Percentiles rank a stretch among this genome's conserved stretches.
phyloP scores from a whole-genome alignment of 2,113 vertebrate species.

The Nycticryphes semicollaris region DNA sequence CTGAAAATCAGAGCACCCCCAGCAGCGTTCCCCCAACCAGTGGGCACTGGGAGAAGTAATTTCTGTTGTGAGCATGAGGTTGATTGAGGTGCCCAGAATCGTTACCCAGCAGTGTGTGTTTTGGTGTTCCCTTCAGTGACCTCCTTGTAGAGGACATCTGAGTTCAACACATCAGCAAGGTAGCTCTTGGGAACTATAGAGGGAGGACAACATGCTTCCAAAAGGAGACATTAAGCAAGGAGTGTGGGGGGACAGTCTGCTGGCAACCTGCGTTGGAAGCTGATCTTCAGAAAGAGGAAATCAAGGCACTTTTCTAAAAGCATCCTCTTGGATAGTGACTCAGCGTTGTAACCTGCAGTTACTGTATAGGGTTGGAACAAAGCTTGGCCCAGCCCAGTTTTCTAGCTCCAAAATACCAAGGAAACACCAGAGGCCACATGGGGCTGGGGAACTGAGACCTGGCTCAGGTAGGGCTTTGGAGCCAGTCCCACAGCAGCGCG shows the following conservation, averaged over 20 bases:
- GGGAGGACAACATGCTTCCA: background rate
- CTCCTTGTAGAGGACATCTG: background rate
- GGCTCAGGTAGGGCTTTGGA: background rate
- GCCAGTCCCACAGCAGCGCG: rapidly evolving
- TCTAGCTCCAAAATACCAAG: background rate
- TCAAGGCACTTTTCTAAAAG: background rate
- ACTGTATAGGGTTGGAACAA: background rate
- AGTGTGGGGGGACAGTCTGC: background rate
- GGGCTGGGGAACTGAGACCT: background rate
- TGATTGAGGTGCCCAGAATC: background rate
- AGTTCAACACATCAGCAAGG: background rate
- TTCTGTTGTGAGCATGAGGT: no score
- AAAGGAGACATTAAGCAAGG: background rate
- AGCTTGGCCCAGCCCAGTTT: background rate
- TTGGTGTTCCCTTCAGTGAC: background rate
- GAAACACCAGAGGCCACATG: background rate
- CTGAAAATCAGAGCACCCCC: background rate
- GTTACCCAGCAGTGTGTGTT: background rate
- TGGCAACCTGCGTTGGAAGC: background rate
- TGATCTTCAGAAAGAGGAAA: background rate
- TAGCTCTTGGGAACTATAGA: background rate
- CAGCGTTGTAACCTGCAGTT: background rate
- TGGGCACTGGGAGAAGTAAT: background rate
- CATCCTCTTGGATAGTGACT: background rate
- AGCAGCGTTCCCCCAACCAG: background rate